A percentile compares a stretch with the other conserved stretches of the same genome.
phyloP scores from a whole-genome alignment of 2,113 vertebrate genomes.

The Arizona elegans region DNA sequence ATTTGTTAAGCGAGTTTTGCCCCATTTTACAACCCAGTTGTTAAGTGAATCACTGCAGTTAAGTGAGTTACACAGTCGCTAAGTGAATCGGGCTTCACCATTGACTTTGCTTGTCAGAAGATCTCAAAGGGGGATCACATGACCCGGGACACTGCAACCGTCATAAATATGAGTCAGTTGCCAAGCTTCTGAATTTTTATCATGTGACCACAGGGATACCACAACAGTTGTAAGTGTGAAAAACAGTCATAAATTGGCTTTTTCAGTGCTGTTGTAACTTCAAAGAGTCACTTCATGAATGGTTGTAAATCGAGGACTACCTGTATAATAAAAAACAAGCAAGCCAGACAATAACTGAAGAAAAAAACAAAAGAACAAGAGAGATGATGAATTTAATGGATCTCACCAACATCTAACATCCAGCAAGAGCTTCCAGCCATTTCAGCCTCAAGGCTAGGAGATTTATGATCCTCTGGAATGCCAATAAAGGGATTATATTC shows the following conservation, averaged over 20 bases:
- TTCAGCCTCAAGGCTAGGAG: not conserved
- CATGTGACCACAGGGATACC: not conserved
- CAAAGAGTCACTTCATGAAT: not conserved
- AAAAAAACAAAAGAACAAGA: not conserved
- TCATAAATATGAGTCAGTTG: not conserved
- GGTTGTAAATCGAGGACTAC: too few species aligned
- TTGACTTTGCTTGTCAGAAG: not conserved
- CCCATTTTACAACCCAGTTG: too few species aligned
- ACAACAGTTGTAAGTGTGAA: not conserved
- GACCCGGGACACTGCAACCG: not conserved
- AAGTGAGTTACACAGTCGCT: too few species aligned
- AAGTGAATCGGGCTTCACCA: too few species aligned
- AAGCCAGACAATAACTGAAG: not conserved
- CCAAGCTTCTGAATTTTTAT: not conserved
- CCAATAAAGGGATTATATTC: not conserved
- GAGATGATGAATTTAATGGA: not conserved
- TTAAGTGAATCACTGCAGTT: too few species aligned
- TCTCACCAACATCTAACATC: not conserved
- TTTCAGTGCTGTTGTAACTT: not conserved
- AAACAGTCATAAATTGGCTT: not conserved
- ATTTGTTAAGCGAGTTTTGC: too few species aligned
- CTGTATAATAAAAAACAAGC: not conserved
- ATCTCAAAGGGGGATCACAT: not conserved
- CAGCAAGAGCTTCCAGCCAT: not conserved
- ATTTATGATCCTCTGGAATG: not conserved